phyloP scores from a whole-genome alignment of 2,797 vertebrate genomes.

The Denticeps clupeoides region DNA sequence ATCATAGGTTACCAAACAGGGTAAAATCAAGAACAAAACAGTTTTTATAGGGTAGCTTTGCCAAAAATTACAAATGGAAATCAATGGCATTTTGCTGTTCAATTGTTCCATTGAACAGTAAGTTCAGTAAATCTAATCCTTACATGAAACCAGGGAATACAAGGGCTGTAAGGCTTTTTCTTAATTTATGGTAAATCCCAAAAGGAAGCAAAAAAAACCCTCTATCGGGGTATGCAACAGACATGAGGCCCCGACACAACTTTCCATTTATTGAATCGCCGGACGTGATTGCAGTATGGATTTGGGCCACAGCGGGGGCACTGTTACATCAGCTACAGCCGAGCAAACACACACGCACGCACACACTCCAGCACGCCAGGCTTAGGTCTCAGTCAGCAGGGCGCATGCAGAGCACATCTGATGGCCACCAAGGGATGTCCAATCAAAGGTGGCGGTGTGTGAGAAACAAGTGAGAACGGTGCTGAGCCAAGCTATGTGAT shows the following conservation, averaged over 20 bases:
- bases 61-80: too few species aligned
- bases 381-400: too few species aligned
- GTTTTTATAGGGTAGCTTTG: too few species aligned
- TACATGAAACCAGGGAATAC: too few species aligned
- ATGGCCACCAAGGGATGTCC: constrained; percentile 4
- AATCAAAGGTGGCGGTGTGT: not conserved
- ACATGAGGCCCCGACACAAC: not conserved
- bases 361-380: not conserved
- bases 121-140: too few species aligned
- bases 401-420: constrained; percentile 17
- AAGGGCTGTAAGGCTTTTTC: too few species aligned
- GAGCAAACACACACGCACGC: not conserved
- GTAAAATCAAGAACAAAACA: too few species aligned
- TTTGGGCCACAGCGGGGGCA: not conserved
- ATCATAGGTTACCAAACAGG: too few species aligned
- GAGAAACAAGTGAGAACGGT: too few species aligned
- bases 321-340: not conserved
- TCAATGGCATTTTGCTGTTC: too few species aligned
- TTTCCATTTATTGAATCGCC: constrained; percentile 1
- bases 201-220: not conserved
- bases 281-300: constrained; percentile 1
- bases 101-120: too few species aligned
- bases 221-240: not conserved
- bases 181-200: too few species aligned
- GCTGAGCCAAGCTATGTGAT: not conserved